Conservation (phyloP, 2,888 invertebrate genomes). For the Heteropelma amictum region DNA sequence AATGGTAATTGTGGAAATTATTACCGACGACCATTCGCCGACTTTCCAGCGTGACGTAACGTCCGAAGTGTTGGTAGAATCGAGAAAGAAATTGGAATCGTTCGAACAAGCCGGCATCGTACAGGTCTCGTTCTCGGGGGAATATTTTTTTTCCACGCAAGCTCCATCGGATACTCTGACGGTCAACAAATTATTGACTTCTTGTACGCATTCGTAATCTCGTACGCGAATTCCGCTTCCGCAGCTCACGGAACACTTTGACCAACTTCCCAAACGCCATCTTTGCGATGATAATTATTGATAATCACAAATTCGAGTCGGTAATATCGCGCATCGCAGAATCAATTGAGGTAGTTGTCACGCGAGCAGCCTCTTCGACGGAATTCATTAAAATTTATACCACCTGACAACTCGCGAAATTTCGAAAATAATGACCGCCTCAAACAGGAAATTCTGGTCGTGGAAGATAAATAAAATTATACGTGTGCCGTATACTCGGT, state of each 20-base stretch:
- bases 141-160: slow-evolving; percentile 81
- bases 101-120: slow-evolving; percentile 73
- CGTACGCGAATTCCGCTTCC: slow-evolving; percentile 86
- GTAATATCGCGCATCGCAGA: too few relatives aligned
- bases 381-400: too few relatives aligned
- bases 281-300: slow-evolving; percentile 22
- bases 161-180: slow-evolving; percentile 82
- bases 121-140: slow-evolving; percentile 77
- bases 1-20: too few relatives aligned
- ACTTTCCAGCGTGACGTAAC: slow-evolving; percentile 78
- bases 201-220: slow-evolving; percentile 86
- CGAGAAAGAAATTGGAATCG: slow-evolving; percentile 20
- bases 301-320: neutral
- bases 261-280: slow-evolving; percentile 90
- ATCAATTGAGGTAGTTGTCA: too few relatives aligned
- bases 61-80: neutral
- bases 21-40: slow-evolving; percentile 81
- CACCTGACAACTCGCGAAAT: too few relatives aligned
- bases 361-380: too few relatives aligned
- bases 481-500: too few relatives aligned
- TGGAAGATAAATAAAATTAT: too few relatives aligned
- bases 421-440: too few relatives aligned
- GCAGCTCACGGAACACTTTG: slow-evolving; percentile 87
- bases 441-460: too few relatives aligned
- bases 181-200: slow-evolving; percentile 78